Percentiles rank a stretch among this genome's conserved stretches.
These are phyloP conservation scores for Fabriciana adippe DNA, from an alignment of 2,888 invertebrate genomes.

Conservation along the genomic window DNA sequence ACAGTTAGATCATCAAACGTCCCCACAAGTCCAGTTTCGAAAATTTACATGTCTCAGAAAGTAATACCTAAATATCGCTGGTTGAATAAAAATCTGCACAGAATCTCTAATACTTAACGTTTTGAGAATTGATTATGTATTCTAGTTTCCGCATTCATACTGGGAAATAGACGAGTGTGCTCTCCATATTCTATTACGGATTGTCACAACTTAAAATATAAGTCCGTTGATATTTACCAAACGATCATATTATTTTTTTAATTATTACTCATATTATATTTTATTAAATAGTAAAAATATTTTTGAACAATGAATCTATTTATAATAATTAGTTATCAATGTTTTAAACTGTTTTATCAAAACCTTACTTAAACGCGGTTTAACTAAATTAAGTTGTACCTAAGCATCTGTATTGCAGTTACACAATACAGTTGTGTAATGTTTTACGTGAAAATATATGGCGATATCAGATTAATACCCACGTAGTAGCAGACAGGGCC, in stretches of 20 bases:
- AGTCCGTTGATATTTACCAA: neutral
- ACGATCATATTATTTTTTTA: neutral
- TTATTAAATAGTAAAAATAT: too few species aligned
- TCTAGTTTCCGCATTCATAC: conserved; percentile 24
- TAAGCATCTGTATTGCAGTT: too few species aligned
- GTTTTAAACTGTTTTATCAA: too few species aligned
- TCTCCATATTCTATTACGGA: conserved; percentile 18
- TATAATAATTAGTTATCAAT: too few species aligned
- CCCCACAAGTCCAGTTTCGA: conserved; percentile 12
- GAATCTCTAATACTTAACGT: conserved; percentile 28
- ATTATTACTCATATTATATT: neutral
- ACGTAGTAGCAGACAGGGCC: too few species aligned
- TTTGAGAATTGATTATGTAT: conserved; percentile 27
- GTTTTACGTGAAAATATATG: too few species aligned
- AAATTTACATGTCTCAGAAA: conserved; percentile 19
- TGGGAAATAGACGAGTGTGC: conserved; percentile 17
- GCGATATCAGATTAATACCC: too few species aligned
- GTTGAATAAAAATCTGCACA: conserved; percentile 19
- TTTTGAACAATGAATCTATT: too few species aligned
- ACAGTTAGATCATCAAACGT: conserved; percentile 20
- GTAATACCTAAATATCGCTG: neutral
- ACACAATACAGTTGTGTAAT: too few species aligned
- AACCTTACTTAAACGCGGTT: too few species aligned
- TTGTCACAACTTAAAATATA: conserved; percentile 13
- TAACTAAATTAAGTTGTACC: too few species aligned